These are phyloP conservation scores for Micropterix aruncella DNA, from an alignment of 2,888 invertebrate genomes.

Conservation along the genomic window DNA sequence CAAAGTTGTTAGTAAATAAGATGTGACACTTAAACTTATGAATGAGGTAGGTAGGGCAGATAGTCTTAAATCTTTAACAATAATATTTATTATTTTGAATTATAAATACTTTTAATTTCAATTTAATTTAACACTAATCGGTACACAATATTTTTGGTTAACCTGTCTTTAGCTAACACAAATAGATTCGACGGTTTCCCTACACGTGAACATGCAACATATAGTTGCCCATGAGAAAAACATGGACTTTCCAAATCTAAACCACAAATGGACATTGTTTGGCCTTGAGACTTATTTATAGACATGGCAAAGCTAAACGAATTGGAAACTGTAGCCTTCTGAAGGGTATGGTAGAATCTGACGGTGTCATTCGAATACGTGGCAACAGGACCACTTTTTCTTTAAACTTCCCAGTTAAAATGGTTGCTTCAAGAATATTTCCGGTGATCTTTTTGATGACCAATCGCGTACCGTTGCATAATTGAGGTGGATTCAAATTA, in stretches of 20 bases:
- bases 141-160: slow-evolving; percentile 15
- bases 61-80: slow-evolving; percentile 12
- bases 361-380: slow-evolving; percentile 19
- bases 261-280: slow-evolving; percentile 17
- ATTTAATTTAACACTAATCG: slow-evolving; percentile 10
- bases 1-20: not conserved
- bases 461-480: slow-evolving; percentile 12
- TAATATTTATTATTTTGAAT: no score
- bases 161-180: slow-evolving; percentile 14
- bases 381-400: slow-evolving; percentile 15
- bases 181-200: slow-evolving; percentile 14
- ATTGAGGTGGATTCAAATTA: slow-evolving; percentile 15
- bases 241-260: slow-evolving; percentile 17
- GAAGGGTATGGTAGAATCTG: slow-evolving; percentile 17
- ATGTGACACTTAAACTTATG: slow-evolving; percentile 4
- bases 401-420: slow-evolving; percentile 12
- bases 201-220: slow-evolving; percentile 17
- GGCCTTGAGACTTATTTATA: slow-evolving; percentile 21
- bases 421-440: slow-evolving; percentile 13
- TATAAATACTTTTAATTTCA: slow-evolving; percentile 13
- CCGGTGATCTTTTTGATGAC: slow-evolving; percentile 9
- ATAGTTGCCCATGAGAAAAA: slow-evolving; percentile 20
- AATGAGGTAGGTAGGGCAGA: slow-evolving; percentile 13
- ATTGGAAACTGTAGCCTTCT: slow-evolving; percentile 19
- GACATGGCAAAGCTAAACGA: slow-evolving; percentile 17